These are phyloP conservation scores for Clitarchus hookeri DNA, from an alignment of 2,888 invertebrate genomes.

Conservation along the genomic window DNA sequence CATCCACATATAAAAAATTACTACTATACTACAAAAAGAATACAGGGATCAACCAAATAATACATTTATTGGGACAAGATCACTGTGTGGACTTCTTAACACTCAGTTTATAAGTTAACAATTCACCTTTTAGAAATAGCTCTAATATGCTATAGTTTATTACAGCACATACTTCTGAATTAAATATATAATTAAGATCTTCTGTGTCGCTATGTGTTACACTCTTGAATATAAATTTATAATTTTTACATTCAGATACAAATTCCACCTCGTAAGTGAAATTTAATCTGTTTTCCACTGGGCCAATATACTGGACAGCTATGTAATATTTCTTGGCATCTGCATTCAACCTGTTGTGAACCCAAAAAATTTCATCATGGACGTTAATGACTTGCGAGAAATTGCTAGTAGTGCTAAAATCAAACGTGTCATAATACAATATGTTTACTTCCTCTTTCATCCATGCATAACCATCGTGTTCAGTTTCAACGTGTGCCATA, in stretches of 20 bases:
- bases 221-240: neutral
- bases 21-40: too few relatives aligned
- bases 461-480: slow-evolving; percentile 25
- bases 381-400: neutral
- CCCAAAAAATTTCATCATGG: neutral
- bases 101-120: neutral
- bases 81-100: neutral
- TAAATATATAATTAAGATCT: neutral
- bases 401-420: neutral
- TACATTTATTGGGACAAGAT: too few relatives aligned
- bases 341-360: too few relatives aligned
- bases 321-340: too few relatives aligned
- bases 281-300: too few relatives aligned
- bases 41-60: too few relatives aligned
- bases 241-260: too few relatives aligned
- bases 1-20: too few relatives aligned
- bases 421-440: neutral
- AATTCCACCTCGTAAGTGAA: too few relatives aligned
- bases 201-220: neutral
- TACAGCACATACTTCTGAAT: neutral
- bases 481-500: slow-evolving; percentile 17
- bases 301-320: too few relatives aligned
- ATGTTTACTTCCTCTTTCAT: slow-evolving; percentile 15
- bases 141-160: neutral
- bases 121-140: neutral